phyloP scores from a whole-genome alignment of 2,888 invertebrate genomes.

The Lymantria monacha region DNA sequence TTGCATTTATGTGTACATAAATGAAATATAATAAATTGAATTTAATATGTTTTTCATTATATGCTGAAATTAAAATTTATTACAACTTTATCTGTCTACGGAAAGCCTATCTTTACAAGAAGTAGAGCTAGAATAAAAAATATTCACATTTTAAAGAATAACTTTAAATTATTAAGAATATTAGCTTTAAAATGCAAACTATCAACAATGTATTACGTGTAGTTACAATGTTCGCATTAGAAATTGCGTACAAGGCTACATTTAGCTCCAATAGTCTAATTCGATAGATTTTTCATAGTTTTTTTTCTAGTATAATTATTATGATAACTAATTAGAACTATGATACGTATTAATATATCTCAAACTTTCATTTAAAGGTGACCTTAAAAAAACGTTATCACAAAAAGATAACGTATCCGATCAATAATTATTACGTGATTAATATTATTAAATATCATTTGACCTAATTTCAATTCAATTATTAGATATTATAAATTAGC shows the following conservation, averaged over 20 bases:
- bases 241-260: background rate
- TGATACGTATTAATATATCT: background rate
- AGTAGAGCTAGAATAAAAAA: too few relatives aligned
- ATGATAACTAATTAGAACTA: background rate
- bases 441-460: conserved; percentile 2
- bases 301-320: background rate
- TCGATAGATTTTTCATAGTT: background rate
- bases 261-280: background rate
- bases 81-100: too few relatives aligned
- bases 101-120: too few relatives aligned
- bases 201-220: background rate
- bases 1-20: too few relatives aligned
- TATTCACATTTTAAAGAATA: background rate
- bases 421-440: background rate
- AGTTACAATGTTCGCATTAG: background rate
- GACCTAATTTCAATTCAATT: background rate
- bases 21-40: too few relatives aligned
- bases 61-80: too few relatives aligned
- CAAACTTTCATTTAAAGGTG: background rate
- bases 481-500: too few relatives aligned
- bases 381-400: conserved; percentile 1
- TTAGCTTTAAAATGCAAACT: background rate
- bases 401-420: background rate
- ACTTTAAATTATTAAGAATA: background rate
- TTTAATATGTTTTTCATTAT: too few relatives aligned